Percentiles rank a stretch among this genome's conserved stretches.
Evolutionary conservation across 2,797 vertebrate species (phyloP).

Genomic region (Falco rusticolus): DNA sequence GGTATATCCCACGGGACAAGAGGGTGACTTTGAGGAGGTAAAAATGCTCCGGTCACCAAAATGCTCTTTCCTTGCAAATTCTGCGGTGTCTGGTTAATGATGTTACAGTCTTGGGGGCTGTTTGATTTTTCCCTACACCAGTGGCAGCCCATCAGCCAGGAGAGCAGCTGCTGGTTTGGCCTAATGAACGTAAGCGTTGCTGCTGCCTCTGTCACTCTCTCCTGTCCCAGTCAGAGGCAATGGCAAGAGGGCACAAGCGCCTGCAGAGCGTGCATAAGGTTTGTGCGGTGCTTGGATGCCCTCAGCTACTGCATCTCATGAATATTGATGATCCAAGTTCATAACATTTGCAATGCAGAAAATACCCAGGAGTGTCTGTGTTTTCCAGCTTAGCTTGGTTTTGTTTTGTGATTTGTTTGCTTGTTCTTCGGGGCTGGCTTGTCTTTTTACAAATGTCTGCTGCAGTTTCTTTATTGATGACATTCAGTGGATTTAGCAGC

Average conservation of each 20-base stretch:
- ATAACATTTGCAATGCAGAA: neutral
- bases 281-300: no score
- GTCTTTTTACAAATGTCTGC: neutral
- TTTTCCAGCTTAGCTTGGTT: neutral
- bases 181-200: fast-evolving
- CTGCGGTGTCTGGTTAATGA: neutral
- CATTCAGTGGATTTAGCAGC: neutral
- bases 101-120: neutral
- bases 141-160: neutral
- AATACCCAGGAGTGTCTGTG: neutral
- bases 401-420: neutral
- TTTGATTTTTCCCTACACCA: fast-evolving
- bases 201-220: neutral
- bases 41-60: neutral
- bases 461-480: fast-evolving
- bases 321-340: neutral
- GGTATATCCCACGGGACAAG: fast-evolving
- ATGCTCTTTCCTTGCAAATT: neutral
- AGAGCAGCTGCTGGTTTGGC: neutral
- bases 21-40: neutral
- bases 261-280: neutral
- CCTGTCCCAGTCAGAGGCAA: neutral
- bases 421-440: neutral
- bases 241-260: neutral
- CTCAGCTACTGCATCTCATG: neutral